Conservation (phyloP, 2,113 vertebrate species). For the Peromyscus maniculatus region DNA sequence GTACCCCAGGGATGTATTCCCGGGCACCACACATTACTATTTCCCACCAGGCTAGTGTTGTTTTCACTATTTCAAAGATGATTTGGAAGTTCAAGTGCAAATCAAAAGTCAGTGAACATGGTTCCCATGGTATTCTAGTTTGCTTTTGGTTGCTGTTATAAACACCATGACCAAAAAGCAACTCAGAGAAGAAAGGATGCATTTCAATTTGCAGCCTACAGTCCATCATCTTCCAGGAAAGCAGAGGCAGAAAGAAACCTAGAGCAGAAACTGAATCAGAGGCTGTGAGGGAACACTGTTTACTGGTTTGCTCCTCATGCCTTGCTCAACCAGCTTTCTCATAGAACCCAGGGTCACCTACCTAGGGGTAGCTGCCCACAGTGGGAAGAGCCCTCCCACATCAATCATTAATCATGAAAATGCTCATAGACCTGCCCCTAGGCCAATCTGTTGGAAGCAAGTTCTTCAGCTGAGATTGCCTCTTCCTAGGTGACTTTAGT, state of each 20-base stretch:
- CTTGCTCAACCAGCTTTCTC: background rate
- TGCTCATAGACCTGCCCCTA: background rate
- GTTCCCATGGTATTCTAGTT: conserved; percentile 2
- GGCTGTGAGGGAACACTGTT: background rate
- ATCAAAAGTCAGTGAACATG: background rate
- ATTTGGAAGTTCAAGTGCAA: background rate
- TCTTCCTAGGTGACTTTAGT: background rate
- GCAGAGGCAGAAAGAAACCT: background rate
- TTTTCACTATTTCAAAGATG: background rate
- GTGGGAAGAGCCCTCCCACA: background rate
- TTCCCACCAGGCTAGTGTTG: background rate
- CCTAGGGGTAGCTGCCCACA: background rate
- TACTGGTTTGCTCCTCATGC: background rate
- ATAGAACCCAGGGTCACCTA: background rate
- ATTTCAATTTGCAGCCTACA: background rate
- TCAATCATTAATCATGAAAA: background rate
- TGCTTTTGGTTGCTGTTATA: background rate
- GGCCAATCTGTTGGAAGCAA: background rate
- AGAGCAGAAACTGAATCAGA: background rate
- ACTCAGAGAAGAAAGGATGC: background rate
- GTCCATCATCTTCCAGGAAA: background rate
- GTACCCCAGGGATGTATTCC: background rate
- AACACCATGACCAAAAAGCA: background rate
- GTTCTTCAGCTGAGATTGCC: background rate
- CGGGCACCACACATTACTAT: background rate